Conservation (phyloP, 2,888 invertebrate genomes). For the Campaea margaritaria region DNA sequence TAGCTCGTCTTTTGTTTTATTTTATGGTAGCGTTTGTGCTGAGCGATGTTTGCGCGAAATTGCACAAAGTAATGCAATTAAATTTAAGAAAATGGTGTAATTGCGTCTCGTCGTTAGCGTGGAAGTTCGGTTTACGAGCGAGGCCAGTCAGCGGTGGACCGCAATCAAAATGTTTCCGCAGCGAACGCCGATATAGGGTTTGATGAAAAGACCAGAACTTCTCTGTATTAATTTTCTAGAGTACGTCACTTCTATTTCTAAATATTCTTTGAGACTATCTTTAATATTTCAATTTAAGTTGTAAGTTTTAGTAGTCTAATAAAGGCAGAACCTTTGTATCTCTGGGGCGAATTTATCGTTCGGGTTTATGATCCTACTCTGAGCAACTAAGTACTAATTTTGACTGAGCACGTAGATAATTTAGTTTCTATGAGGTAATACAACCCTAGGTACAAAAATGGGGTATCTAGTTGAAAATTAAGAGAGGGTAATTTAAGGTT, state of each 20-base stretch:
- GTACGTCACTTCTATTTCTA: neutral
- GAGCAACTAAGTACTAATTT: too few species aligned
- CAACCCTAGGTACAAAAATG: neutral
- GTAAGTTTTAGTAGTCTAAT: neutral
- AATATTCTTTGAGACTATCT: neutral
- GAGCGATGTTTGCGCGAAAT: slow-evolving; percentile 27
- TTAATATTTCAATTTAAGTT: neutral
- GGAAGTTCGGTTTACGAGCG: slow-evolving; percentile 66
- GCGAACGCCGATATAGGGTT: slow-evolving; percentile 47
- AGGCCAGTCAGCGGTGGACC: slow-evolving; percentile 56
- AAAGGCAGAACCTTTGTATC: neutral
- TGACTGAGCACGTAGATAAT: too few species aligned
- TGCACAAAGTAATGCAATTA: slow-evolving; percentile 47
- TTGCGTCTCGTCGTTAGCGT: slow-evolving; percentile 54
- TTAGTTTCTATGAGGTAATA: neutral
- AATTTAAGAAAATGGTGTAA: slow-evolving; percentile 65
- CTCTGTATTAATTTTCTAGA: neutral
- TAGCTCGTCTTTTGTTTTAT: neutral
- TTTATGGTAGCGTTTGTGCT: slow-evolving; percentile 11
- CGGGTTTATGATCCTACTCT: too few species aligned
- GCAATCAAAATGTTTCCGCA: slow-evolving; percentile 72
- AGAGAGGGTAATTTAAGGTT: too few species aligned
- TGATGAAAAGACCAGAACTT: slow-evolving; percentile 35
- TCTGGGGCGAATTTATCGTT: neutral
- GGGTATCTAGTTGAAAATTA: neutral